Percentiles rank a stretch among this genome's conserved stretches.
phyloP scores from a whole-genome alignment of 2,797 vertebrate species.

The Fratercula arctica region DNA sequence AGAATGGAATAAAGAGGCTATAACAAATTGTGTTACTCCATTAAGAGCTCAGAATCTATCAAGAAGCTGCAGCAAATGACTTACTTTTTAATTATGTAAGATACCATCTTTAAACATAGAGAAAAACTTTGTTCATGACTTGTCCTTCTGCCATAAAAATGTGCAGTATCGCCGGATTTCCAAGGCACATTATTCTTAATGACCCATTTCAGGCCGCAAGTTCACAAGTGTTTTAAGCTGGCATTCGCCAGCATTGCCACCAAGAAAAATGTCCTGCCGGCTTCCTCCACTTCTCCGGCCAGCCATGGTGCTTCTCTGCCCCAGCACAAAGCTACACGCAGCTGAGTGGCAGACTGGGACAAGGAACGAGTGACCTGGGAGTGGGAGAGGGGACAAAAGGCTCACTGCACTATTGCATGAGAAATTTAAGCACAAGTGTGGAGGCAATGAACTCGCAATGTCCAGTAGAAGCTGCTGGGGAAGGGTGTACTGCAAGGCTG shows the following conservation, averaged over 20 bases:
- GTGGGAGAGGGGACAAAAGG: neutral
- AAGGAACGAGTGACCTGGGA: neutral
- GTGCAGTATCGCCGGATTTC: neutral
- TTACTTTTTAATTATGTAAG: constrained; percentile 33
- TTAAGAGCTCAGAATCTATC: neutral
- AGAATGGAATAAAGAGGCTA: neutral
- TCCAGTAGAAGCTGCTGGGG: neutral
- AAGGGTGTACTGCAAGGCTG: neutral
- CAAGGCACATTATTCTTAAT: neutral
- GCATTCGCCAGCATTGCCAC: neutral
- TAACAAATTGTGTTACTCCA: neutral
- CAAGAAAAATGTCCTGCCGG: neutral
- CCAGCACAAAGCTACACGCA: neutral
- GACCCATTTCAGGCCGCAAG: neutral
- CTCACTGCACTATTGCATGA: neutral
- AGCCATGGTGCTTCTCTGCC: neutral
- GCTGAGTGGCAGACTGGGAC: neutral
- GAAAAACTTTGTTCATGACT: neutral
- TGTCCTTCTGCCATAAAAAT: neutral
- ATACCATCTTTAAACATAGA: neutral
- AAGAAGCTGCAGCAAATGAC: neutral
- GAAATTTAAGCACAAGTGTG: neutral
- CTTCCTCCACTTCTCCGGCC: neutral
- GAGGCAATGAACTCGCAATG: neutral
- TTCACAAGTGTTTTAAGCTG: neutral